Conservation (phyloP, 2,888 invertebrate genomes). For the Tigriopus californicus region DNA sequence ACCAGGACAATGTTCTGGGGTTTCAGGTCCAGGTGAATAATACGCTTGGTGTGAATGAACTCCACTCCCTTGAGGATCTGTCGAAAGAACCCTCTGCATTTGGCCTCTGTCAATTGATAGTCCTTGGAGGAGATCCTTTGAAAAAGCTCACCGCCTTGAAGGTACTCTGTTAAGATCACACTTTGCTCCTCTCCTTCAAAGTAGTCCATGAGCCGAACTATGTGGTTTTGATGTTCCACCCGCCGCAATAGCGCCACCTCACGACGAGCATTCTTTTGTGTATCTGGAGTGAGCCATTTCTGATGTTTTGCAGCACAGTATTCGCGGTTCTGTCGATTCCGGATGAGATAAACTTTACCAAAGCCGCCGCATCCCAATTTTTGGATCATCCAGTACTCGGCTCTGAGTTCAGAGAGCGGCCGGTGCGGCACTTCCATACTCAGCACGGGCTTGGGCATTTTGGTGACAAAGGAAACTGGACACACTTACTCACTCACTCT, state of each 20-base stretch:
- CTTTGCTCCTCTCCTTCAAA: slow-evolving; percentile 4
- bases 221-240: not conserved
- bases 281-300: not conserved
- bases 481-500: no score
- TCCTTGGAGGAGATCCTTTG: slow-evolving; percentile 5
- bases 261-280: not conserved
- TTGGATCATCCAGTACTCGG: slow-evolving; percentile 9
- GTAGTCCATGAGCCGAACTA: slow-evolving; percentile 3
- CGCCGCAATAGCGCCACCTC: not conserved
- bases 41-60: slow-evolving; percentile 10
- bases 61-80: slow-evolving; percentile 53
- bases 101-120: slow-evolving; percentile 7
- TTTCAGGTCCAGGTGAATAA: slow-evolving; percentile 14
- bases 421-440: no score
- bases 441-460: no score
- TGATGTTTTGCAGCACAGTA: slow-evolving; percentile 12
- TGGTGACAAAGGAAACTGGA: no score
- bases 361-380: slow-evolving; percentile 5
- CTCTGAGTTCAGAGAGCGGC: not conserved
- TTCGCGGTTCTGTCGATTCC: not conserved
- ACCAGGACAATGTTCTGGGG: slow-evolving; percentile 9
- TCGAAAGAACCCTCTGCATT: slow-evolving; percentile 41
- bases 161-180: slow-evolving; percentile 11
- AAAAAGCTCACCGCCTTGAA: slow-evolving; percentile 11
- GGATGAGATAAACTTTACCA: slow-evolving; percentile 7